Conservation (phyloP, 1,140 invertebrate genomes). For the Acromyrmex echinatior region DNA sequence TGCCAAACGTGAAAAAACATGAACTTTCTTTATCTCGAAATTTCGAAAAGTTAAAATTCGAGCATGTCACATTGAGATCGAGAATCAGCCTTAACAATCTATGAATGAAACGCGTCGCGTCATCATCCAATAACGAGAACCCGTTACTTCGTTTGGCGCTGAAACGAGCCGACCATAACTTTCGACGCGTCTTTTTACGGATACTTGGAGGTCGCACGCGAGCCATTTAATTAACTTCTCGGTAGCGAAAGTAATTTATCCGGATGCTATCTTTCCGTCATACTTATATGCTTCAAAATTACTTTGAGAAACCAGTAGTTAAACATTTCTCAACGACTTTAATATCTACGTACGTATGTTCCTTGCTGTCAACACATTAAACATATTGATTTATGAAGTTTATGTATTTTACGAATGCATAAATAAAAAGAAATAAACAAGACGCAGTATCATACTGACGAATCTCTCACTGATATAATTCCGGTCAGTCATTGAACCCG, state of each 20-base stretch:
- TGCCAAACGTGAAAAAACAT: slow-evolving; percentile 1
- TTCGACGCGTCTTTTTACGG: slow-evolving; percentile 46
- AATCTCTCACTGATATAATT: slow-evolving; percentile 74
- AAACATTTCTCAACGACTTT: background rate
- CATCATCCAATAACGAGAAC: slow-evolving; percentile 48
- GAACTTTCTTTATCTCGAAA: slow-evolving; percentile 69
- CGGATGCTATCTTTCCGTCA: background rate
- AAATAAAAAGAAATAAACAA: background rate
- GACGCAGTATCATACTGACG: background rate
- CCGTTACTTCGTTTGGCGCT: slow-evolving; percentile 14
- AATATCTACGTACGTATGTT: too few species aligned
- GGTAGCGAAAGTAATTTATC: slow-evolving; percentile 35
- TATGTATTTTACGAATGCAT: background rate
- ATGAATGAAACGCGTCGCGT: slow-evolving; percentile 69
- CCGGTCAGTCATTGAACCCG: slow-evolving; percentile 76
- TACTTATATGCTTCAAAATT: background rate
- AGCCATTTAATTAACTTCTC: slow-evolving; percentile 52
- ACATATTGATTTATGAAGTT: background rate
- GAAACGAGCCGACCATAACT: slow-evolving; percentile 29
- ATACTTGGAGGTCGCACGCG: slow-evolving; percentile 19
- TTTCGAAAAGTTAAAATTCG: slow-evolving; percentile 73
- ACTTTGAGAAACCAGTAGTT: background rate
- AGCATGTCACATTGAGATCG: slow-evolving; percentile 67
- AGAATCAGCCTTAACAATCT: slow-evolving; percentile 69
- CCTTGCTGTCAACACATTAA: background rate